These are phyloP conservation scores for Aphidius ervi DNA, from an alignment of 1,140 invertebrate genomes.

Conservation along the genomic window DNA sequence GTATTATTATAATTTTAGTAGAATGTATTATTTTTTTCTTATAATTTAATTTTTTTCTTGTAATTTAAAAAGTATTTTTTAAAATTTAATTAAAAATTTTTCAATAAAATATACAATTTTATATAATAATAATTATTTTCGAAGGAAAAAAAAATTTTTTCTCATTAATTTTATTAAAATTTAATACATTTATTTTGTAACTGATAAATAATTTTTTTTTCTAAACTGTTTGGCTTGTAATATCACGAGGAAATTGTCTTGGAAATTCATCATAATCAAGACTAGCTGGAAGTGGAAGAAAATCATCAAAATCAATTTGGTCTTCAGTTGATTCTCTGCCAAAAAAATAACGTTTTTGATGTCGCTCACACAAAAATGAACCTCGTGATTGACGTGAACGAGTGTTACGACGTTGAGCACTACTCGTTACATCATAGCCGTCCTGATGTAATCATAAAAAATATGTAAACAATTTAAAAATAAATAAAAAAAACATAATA, in stretches of 20 bases:
- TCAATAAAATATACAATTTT: too few relatives aligned
- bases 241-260: slow-evolving; percentile 38
- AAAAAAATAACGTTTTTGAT: slow-evolving; percentile 50
- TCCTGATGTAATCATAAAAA: slow-evolving; percentile 26
- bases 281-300: slow-evolving; percentile 41
- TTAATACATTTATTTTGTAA: too few relatives aligned
- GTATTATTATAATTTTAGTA: too few relatives aligned
- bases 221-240: too few relatives aligned
- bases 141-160: too few relatives aligned
- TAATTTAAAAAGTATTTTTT: too few relatives aligned
- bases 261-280: slow-evolving; percentile 45
- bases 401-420: slow-evolving; percentile 33
- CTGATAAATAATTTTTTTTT: too few relatives aligned
- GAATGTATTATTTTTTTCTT: too few relatives aligned
- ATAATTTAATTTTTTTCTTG: too few relatives aligned
- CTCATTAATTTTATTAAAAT: too few relatives aligned
- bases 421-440: slow-evolving; percentile 42
- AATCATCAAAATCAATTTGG: slow-evolving; percentile 45
- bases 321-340: slow-evolving; percentile 40
- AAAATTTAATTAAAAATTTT: too few relatives aligned
- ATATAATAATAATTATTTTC: too few relatives aligned
- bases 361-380: slow-evolving; percentile 45
- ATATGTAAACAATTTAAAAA: slow-evolving; percentile 1
- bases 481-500: slow-evolving; percentile 18
- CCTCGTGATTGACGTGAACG: slow-evolving; percentile 39